Base-by-base conservation (phyloP, 2,888 invertebrate species). In the Orgyia antiqua region DNA sequence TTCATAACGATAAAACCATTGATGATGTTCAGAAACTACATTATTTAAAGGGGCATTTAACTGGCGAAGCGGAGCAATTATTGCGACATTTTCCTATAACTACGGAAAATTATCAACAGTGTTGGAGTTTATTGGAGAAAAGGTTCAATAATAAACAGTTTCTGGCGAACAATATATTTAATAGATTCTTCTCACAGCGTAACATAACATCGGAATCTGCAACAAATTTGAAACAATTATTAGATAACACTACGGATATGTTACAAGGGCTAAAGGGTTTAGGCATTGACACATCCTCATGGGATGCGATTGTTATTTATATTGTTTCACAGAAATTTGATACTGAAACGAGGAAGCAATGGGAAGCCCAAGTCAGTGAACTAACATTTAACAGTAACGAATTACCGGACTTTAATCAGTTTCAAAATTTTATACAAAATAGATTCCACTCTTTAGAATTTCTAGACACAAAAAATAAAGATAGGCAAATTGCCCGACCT, bases 61-160 rank as follows among this genome's bases (percentile, higher is more conserved):
- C 17, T 1, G 24, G 24, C n/a, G 30, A 30, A n/a, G 13, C 30
- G 3, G 30, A 30, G 12, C 30, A 30, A 25, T 10, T 30, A 6
- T 9, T 30, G 1, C 10, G 30, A 1, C 30, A 30, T 4, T 24
- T 9, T 3, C 24, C 24, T 2, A n/a, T 30, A 3, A 19, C 17
- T 4, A 12, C 24, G 7, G 18, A n/a, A 4, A 30, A 25, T 19
- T 25, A 30, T 13, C 2, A 12, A 9, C 18, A 30, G n/a, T 19
- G 30, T 13, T 23, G 28, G 28, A 4, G 2, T 3, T 8, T 23
- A 4, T 23, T 29, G 10, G 15, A 9, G 2, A 15, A 8, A 4
- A 12, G 29, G 3, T 29, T 23, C n/a, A 15, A 29, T 13, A 30
- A 30, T 19, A 25, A 31, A n/a, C 24, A 12, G 3, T 31, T 10